These are phyloP conservation scores for Pollimyrus isidori DNA, from an alignment of 2,113 vertebrate genomes.

Conservation along the genomic window DNA sequence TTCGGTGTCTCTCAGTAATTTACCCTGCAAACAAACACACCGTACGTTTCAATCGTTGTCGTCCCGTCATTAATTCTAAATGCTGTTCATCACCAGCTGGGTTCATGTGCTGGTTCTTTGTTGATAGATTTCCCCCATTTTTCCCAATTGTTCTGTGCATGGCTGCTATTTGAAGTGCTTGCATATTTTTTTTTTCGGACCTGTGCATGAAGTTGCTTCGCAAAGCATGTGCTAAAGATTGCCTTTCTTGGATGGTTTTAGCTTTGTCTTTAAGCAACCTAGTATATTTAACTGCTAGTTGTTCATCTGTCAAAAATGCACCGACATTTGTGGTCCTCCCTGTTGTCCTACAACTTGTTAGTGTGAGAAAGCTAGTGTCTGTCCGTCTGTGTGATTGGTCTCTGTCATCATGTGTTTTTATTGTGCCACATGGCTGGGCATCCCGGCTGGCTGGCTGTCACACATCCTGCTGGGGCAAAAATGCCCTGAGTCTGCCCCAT, in stretches of 20 bases:
- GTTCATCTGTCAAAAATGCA: background rate
- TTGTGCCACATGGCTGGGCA: conserved; percentile 28
- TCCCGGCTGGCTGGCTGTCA: conserved; percentile 32
- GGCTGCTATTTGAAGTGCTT: background rate
- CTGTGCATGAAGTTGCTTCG: background rate
- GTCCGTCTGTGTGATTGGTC: background rate
- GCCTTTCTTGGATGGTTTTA: background rate
- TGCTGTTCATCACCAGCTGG: conserved; percentile 5
- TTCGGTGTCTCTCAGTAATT: background rate
- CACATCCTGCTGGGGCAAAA: conserved; percentile 46
- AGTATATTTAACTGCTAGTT: background rate
- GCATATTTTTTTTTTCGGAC: background rate
- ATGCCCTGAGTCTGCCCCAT: conserved; percentile 51
- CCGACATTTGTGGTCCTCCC: background rate
- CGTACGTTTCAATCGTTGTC: conserved; percentile 9
- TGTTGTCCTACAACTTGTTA: background rate
- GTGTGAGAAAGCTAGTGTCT: conserved; percentile 18
- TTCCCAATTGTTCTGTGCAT: background rate
- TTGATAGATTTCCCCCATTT: background rate
- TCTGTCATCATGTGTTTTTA: background rate
- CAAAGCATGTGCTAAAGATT: background rate
- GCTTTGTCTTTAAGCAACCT: background rate
- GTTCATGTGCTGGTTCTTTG: background rate
- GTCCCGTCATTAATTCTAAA: conserved; percentile 9
- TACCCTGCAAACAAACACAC: background rate